phyloP scores from a whole-genome alignment of 1,140 invertebrate species.

The Meteorus sp. region DNA sequence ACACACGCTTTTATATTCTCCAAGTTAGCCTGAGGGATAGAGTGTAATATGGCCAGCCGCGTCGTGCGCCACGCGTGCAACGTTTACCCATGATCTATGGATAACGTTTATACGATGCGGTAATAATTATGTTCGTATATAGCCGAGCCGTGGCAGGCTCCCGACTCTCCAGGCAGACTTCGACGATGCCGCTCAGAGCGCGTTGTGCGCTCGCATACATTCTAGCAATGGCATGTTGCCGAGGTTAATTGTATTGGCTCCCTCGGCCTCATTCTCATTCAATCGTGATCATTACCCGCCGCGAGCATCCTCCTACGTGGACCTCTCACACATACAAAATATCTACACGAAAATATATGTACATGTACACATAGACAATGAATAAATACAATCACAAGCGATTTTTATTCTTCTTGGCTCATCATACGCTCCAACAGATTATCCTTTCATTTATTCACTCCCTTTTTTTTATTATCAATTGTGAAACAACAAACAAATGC shows the following conservation, averaged over 20 bases:
- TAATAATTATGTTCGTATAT: constrained; percentile 39
- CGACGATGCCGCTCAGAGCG: constrained; percentile 6
- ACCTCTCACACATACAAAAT: background rate
- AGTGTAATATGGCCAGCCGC: background rate
- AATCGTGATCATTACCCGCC: constrained; percentile 52
- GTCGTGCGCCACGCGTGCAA: constrained; percentile 24
- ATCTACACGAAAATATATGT: background rate
- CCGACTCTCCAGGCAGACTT: constrained; percentile 11
- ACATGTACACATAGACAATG: background rate
- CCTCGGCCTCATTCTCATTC: constrained; percentile 53
- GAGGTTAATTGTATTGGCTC: constrained; percentile 52
- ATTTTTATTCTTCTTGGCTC: too few relatives aligned
- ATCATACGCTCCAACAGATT: too few relatives aligned
- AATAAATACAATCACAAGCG: too few relatives aligned
- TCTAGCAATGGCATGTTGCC: constrained; percentile 43
- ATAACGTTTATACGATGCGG: constrained; percentile 33
- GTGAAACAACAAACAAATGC: too few relatives aligned
- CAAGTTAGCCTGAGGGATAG: background rate
- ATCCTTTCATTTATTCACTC: too few relatives aligned
- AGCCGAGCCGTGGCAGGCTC: constrained; percentile 1
- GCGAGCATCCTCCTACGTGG: constrained; percentile 47
- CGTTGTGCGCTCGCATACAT: constrained; percentile 6
- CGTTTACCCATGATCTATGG: constrained; percentile 34
- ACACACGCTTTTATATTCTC: too few relatives aligned
- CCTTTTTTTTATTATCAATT: too few relatives aligned